Percentiles rank a stretch among this genome's conserved stretches.
Evolutionary conservation across 2,113 vertebrate genomes (phyloP).

Genomic region (Sturnira hondurensis): DNA sequence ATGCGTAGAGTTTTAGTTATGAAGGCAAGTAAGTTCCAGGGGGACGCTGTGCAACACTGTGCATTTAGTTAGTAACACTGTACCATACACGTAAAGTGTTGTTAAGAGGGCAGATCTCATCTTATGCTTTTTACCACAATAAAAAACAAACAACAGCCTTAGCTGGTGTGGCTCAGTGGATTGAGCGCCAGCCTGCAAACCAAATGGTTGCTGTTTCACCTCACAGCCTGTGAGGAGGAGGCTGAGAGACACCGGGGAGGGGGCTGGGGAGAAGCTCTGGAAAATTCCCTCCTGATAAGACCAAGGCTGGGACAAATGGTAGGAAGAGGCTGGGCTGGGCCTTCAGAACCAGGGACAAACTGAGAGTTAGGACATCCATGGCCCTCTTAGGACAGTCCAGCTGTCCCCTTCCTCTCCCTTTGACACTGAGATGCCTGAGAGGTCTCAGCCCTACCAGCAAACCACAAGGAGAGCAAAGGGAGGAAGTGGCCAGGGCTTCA

Average conservation of each 20-base stretch:
- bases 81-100: too few relatives aligned
- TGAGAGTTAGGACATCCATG: background rate
- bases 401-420: background rate
- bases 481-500: background rate
- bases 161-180: too few relatives aligned
- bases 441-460: background rate
- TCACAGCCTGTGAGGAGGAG: background rate
- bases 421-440: background rate
- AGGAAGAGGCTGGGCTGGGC: background rate
- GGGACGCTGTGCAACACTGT: background rate
- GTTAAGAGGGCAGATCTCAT: too few relatives aligned
- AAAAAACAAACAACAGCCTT: background rate
- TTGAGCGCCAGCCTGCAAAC: too few relatives aligned
- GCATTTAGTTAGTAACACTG: background rate
- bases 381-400: background rate
- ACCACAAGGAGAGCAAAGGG: background rate
- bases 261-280: background rate
- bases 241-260: background rate
- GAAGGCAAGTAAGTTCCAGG: background rate
- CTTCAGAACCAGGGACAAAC: background rate
- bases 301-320: background rate
- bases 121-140: background rate
- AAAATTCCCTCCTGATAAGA: background rate
- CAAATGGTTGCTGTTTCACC: too few relatives aligned
- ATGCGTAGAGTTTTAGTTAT: background rate